phyloP scores from a whole-genome alignment of 2,113 vertebrate genomes.

The Dipodomys stephensi region DNA sequence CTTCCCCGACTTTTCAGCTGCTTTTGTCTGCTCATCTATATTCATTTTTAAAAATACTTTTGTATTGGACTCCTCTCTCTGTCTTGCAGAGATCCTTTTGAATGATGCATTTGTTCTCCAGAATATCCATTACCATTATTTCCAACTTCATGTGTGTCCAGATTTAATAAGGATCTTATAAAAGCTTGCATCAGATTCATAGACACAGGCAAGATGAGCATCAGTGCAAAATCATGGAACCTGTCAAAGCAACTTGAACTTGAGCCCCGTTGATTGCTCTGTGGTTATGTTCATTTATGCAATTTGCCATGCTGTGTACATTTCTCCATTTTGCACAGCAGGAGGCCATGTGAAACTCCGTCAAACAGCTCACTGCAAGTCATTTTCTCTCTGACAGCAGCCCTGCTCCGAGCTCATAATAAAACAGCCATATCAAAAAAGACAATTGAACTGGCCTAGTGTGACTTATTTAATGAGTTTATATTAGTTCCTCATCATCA shows the following conservation, averaged over 20 bases:
- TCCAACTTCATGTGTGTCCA: background rate
- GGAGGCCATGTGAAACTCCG: background rate
- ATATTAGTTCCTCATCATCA: slow-evolving; percentile 70
- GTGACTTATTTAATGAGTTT: slow-evolving; percentile 68
- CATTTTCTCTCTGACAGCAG: slow-evolving; percentile 54
- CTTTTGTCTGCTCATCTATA: background rate
- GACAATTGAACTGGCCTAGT: slow-evolving; percentile 67
- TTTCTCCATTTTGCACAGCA: slow-evolving; percentile 42
- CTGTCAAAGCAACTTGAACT: slow-evolving; percentile 44
- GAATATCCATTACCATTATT: slow-evolving; percentile 6
- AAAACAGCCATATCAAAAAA: slow-evolving; percentile 53
- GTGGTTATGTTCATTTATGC: slow-evolving; percentile 34
- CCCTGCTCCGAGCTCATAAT: slow-evolving; percentile 29
- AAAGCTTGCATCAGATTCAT: background rate
- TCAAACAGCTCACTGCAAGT: slow-evolving; percentile 28
- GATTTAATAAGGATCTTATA: background rate
- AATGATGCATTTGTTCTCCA: background rate
- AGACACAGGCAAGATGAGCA: background rate
- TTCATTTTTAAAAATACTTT: background rate
- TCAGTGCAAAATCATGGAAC: background rate
- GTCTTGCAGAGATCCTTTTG: background rate
- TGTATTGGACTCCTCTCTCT: background rate
- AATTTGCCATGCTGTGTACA: slow-evolving; percentile 9
- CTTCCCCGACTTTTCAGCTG: no score
- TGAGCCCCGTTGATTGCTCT: background rate